These are phyloP conservation scores for Nyctereutes procyonoides DNA, from an alignment of 2,113 vertebrate species.

Conservation along the genomic window DNA sequence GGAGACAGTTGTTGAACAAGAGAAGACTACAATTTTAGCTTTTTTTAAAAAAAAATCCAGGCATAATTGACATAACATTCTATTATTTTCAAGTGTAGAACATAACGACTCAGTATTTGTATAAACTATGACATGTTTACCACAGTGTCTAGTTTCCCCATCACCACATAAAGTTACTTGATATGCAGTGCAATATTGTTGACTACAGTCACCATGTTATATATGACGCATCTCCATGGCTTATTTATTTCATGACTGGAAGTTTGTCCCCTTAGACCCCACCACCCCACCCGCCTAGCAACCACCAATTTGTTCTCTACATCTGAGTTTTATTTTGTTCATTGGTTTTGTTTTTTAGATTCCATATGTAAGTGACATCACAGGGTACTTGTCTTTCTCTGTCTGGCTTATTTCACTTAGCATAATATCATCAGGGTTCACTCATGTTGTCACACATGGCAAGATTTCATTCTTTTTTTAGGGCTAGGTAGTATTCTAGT, in stretches of 20 bases:
- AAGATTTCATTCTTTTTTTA: neutral
- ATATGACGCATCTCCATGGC: neutral
- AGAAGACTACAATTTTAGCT: neutral
- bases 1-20: neutral
- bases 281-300: neutral
- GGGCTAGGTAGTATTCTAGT: neutral
- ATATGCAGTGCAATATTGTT: neutral
- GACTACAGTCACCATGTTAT: neutral
- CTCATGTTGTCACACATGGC: neutral
- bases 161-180: neutral
- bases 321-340: neutral
- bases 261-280: neutral
- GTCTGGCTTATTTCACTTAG: neutral
- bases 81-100: neutral
- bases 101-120: neutral
- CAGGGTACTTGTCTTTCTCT: neutral
- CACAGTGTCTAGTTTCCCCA: neutral
- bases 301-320: neutral
- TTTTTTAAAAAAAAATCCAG: neutral
- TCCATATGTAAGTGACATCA: neutral
- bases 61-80: neutral
- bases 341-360: neutral
- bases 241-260: neutral
- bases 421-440: neutral
- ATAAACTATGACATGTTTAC: neutral